A percentile compares a stretch with the other conserved stretches of the same genome.
These are phyloP conservation scores for Osmerus mordax DNA, from an alignment of 2,113 vertebrate species.

Conservation along the genomic window DNA sequence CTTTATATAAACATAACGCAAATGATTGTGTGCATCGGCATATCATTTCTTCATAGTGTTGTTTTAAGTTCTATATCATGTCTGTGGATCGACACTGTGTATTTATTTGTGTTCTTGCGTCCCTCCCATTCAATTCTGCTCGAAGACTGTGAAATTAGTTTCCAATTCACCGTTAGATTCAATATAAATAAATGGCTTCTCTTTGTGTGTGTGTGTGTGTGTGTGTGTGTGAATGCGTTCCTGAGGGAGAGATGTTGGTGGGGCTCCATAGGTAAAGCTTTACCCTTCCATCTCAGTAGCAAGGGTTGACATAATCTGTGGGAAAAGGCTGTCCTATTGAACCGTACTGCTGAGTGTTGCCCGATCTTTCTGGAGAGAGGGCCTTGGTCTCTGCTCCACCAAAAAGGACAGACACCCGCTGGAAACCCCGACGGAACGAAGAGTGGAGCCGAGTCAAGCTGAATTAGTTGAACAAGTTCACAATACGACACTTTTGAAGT, in stretches of 20 bases:
- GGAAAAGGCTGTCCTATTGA: constrained; percentile 55
- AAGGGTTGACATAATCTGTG: constrained; percentile 24
- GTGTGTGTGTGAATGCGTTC: constrained; percentile 33
- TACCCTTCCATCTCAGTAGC: constrained; percentile 15
- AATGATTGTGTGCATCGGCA: not conserved
- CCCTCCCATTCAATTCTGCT: constrained; percentile 26
- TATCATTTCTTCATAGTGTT: too few relatives aligned
- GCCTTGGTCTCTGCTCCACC: constrained; percentile 32
- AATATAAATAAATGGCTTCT: constrained; percentile 20
- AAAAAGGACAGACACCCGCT: constrained; percentile 32
- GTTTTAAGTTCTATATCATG: too few relatives aligned
- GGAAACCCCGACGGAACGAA: constrained; percentile 3
- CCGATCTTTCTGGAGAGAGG: constrained; percentile 18
- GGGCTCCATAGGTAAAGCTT: constrained; percentile 14
- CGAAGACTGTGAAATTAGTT: constrained; percentile 41
- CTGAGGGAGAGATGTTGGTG: not conserved
- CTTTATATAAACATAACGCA: not conserved
- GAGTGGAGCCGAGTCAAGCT: constrained; percentile 29
- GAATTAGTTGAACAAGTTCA: constrained; percentile 27
- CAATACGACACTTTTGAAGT: constrained; percentile 44
- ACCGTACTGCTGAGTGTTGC: constrained; percentile 27
- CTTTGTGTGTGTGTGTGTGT: not conserved
- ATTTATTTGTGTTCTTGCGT: not conserved
- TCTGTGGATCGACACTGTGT: too few relatives aligned
- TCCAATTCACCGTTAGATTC: constrained; percentile 34